Conservation (phyloP, 1,140 invertebrate species). For the Hyles vespertilio region DNA sequence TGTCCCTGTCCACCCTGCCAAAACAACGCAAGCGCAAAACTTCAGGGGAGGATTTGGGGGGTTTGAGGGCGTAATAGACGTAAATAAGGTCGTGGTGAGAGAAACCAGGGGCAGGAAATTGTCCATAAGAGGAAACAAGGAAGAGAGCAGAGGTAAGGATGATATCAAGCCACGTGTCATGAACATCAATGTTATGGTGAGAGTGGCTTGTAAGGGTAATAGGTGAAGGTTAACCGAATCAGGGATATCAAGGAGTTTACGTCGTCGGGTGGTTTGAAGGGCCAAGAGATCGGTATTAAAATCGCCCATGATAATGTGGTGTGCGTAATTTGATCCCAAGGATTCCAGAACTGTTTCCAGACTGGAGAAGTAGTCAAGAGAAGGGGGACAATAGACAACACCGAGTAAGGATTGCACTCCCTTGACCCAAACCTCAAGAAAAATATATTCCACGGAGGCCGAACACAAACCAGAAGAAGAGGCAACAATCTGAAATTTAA, state of each 20-base stretch:
- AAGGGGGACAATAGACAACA: constrained; percentile 12
- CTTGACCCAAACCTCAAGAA: too few relatives aligned
- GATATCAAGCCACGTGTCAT: constrained; percentile 18
- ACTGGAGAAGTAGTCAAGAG: constrained; percentile 11
- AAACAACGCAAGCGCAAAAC: too few relatives aligned
- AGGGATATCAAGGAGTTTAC: background rate
- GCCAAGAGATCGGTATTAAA: constrained; percentile 15
- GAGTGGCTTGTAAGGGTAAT: constrained; percentile 11
- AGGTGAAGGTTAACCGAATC: constrained; percentile 7
- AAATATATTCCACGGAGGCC: too few relatives aligned
- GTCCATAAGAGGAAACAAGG: too few relatives aligned
- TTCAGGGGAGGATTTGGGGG: too few relatives aligned
- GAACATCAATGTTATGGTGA: constrained; percentile 7
- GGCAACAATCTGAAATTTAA: constrained; percentile 13
- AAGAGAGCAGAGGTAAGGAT: constrained; percentile 2
- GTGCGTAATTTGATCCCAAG: constrained; percentile 11
- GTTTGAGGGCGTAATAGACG: too few relatives aligned
- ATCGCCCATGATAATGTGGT: constrained; percentile 9
- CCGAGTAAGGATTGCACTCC: too few relatives aligned
- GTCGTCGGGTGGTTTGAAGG: background rate
- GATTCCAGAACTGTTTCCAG: constrained; percentile 13
- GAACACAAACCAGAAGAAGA: too few relatives aligned
- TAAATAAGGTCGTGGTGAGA: too few relatives aligned
- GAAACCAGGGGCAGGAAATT: too few relatives aligned
- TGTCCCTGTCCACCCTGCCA: too few relatives aligned